Base-by-base conservation (phyloP, 2,797 vertebrate genomes). In the Bradypodion ventrale region DNA sequence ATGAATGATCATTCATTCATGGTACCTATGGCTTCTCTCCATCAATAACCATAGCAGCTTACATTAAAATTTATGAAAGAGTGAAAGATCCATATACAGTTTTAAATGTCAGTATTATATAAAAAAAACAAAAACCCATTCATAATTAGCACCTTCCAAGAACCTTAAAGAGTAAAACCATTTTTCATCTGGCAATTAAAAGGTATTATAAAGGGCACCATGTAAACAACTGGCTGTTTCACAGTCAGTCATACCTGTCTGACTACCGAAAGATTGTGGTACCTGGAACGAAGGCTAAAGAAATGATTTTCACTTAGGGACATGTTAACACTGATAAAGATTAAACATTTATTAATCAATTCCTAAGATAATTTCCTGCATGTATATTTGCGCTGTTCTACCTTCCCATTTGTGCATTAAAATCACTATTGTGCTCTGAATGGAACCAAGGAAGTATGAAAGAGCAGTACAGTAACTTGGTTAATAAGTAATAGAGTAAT, bases 401-500 rank as follows among this genome's bases (percentile, higher is more conserved):
- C 62, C 25, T 66, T 75, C 29, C 13, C 16, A 62, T 82, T 91
- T 90, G 63, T 40, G 40, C 75, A 75, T 60, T 75, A 56, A 25
- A 63, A 62, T 76, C 0, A 0, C 74, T 86, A 62, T 80, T 78
- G 59, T 75, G 59, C 29, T 76, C 0, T 44, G 7, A 75, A 65
- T 12, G 68, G 65, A 90, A 37, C 5, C 49, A 83, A 5, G 52
- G 49, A 78, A 91, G 85, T 37, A 35, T 40, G 27, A 89, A 37
- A 80, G 78, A 69, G 78, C 8, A 69, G 2, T 13, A 66, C 8
- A 69, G 2, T 13, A 66, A 79, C 65, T 25, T 70, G 27, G 46
- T 84, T 87, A 76, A 81, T 89, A 70, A 80, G 66, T 49, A 81
- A 89, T 42, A 84, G 70, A 80, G 66, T 49, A 81, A 89, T 42